A percentile compares a stretch with the other conserved stretches of the same genome.
These are phyloP conservation scores for Colostygia pectinataria DNA, from an alignment of 2,888 invertebrate species.

Conservation along the genomic window DNA sequence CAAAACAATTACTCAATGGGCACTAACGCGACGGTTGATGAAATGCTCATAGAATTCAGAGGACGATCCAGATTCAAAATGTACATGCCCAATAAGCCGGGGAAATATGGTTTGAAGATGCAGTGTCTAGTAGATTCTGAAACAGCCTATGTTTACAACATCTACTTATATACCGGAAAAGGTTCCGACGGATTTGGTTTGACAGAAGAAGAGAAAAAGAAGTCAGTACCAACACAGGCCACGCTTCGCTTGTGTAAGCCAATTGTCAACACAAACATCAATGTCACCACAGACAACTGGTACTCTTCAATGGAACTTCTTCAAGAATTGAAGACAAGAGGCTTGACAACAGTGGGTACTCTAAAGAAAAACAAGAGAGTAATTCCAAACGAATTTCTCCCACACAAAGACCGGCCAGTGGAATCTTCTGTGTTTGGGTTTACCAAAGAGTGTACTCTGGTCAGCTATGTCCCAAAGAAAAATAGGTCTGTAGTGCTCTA, in stretches of 20 bases:
- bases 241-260: conserved; percentile 22
- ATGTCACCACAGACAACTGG: conserved; percentile 27
- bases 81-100: conserved; percentile 22
- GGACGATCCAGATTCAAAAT: conserved; percentile 14
- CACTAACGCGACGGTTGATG: conserved; percentile 7
- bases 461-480: conserved; percentile 28
- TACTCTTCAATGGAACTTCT: conserved; percentile 26
- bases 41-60: conserved; percentile 19
- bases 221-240: conserved; percentile 25
- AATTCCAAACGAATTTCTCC: conserved; percentile 20
- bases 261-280: conserved; percentile 22
- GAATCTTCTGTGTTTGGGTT: conserved; percentile 19
- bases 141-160: conserved; percentile 12
- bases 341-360: conserved; percentile 17
- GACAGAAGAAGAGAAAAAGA: conserved; percentile 24
- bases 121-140: conserved; percentile 11
- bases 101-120: conserved; percentile 18
- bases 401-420: conserved; percentile 7
- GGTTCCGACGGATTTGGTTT: conserved; percentile 10
- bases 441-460: conserved; percentile 21
- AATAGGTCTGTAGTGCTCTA: conserved; percentile 26
- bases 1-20: conserved; percentile 8
- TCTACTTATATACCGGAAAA: conserved; percentile 5
- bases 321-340: conserved; percentile 17
- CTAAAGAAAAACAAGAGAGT: conserved; percentile 20